Base-by-base conservation (phyloP, 2,113 vertebrate genomes). In the Triplophysa dalaica region DNA sequence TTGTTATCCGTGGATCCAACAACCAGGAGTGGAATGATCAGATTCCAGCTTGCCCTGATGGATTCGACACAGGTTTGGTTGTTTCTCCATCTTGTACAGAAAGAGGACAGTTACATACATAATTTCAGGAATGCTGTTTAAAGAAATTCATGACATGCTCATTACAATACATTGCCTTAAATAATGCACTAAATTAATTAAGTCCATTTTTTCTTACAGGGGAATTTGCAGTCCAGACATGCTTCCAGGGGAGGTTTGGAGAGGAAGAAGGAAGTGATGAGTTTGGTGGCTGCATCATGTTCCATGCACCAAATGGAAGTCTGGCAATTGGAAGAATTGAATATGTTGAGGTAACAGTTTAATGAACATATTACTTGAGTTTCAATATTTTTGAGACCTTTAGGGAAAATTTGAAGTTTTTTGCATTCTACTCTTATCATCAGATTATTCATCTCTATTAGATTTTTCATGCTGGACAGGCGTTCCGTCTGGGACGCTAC, bases 231-330 rank as follows among this genome's bases (percentile, higher is more conserved):
- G 95, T 93, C 17, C 95, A 96, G 82, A 96, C 95, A 1, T 96
- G 95, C 85, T 94, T 38, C 33, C 33, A 38, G 7, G 33, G 33
- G 33, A 38, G 33, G 33, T 38, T 38, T 38, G 33, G 33, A 21
- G 95, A 96, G 84, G 94, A 95, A 88, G 81, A 87, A 0, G 94
- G 94, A 86, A 96, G 94, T 45, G 94, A 95, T 50, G 87, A 96
- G 83, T 96, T 95, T 86, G 95, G 95, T 61, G 94, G 90, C 22
- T 94, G 93, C 81, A 94, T 96, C 79, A 96, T 96, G 95, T 92
- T 96, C 67, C 94, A 96, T 19, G 91, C 94, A 4, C 92, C 94
- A 3, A 82, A 84, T 96, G 74, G 93, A 94, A 38, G 33, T 38
- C 33, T 38, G 33, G 33, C 33, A 38, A 38, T 38, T 38, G 33